These are phyloP conservation scores for Ceriagrion tenellum DNA, from an alignment of 2,888 invertebrate genomes.

Conservation along the genomic window DNA sequence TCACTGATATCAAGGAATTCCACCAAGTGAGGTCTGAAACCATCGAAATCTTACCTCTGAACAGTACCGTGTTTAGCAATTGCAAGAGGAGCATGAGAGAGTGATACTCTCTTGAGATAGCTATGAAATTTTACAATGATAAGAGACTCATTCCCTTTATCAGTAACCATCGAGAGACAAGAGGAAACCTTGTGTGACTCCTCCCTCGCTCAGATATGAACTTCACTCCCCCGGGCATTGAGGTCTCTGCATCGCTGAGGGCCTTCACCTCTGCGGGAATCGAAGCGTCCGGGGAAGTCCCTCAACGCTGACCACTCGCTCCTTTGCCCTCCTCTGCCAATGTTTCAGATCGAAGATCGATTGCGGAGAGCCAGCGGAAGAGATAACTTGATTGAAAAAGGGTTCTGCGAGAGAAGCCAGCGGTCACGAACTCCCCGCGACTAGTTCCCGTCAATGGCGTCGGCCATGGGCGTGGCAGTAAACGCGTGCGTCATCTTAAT, in stretches of 20 bases:
- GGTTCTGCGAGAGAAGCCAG: neutral
- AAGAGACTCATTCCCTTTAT: no score
- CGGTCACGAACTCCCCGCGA: neutral
- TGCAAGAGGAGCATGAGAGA: no score
- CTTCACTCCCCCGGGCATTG: neutral
- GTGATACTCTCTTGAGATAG: no score
- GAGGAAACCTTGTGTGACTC: neutral
- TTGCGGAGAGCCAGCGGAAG: neutral
- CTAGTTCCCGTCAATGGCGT: neutral
- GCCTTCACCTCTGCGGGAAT: neutral
- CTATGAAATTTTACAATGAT: no score
- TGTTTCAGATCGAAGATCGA: neutral
- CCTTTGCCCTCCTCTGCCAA: neutral
- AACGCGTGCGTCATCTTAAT: neutral
- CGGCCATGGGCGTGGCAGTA: neutral
- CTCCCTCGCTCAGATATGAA: neutral
- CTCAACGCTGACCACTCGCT: neutral
- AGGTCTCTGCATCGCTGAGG: neutral
- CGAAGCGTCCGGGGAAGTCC: neutral
- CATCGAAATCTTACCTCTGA: no score
- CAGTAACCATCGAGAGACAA: neutral
- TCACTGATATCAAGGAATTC: no score
- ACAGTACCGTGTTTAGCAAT: no score
- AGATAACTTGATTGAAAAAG: neutral
- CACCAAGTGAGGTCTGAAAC: no score